Conservation (phyloP, 2,888 invertebrate species). For the Platerodrilus igneus region DNA sequence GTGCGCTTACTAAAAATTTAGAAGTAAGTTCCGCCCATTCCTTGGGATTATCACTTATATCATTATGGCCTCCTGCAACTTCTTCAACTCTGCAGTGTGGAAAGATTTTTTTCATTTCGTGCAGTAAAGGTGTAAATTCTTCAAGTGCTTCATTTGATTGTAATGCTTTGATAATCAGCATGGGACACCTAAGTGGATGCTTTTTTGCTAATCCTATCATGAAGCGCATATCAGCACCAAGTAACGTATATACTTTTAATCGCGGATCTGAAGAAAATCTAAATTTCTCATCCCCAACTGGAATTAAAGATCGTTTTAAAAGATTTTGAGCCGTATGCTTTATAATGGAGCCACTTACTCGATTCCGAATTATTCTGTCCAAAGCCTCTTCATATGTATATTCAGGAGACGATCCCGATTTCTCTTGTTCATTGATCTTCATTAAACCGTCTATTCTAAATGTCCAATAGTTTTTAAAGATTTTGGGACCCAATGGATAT, state of each 20-base stretch:
- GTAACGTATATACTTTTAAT: too few species aligned
- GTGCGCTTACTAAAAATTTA: too few species aligned
- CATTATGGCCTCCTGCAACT: too few species aligned
- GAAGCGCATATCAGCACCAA: too few species aligned
- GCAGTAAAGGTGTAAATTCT: too few species aligned
- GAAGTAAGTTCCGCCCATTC: too few species aligned
- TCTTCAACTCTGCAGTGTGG: too few species aligned
- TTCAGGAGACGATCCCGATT: slow-evolving; percentile 30
- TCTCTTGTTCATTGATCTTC: slow-evolving; percentile 35
- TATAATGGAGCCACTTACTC: slow-evolving; percentile 43
- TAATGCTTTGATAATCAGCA: slow-evolving; percentile 44
- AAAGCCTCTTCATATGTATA: slow-evolving; percentile 51
- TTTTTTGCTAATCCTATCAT: too few species aligned
- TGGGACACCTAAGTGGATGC: slow-evolving; percentile 41
- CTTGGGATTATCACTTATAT: too few species aligned
- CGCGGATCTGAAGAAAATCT: slow-evolving; percentile 56
- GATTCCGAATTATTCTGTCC: slow-evolving; percentile 46
- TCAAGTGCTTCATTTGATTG: too few species aligned
- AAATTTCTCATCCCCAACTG: slow-evolving; percentile 47
- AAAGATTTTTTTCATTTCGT: too few species aligned
- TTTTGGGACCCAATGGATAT: slow-evolving; percentile 26
- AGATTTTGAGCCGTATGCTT: slow-evolving; percentile 50
- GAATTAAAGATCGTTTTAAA: slow-evolving; percentile 48
- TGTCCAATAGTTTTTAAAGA: slow-evolving; percentile 38
- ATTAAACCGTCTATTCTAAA: slow-evolving; percentile 42